Conservation (phyloP, 2,888 invertebrate genomes). For the Cepaea hortensis region DNA sequence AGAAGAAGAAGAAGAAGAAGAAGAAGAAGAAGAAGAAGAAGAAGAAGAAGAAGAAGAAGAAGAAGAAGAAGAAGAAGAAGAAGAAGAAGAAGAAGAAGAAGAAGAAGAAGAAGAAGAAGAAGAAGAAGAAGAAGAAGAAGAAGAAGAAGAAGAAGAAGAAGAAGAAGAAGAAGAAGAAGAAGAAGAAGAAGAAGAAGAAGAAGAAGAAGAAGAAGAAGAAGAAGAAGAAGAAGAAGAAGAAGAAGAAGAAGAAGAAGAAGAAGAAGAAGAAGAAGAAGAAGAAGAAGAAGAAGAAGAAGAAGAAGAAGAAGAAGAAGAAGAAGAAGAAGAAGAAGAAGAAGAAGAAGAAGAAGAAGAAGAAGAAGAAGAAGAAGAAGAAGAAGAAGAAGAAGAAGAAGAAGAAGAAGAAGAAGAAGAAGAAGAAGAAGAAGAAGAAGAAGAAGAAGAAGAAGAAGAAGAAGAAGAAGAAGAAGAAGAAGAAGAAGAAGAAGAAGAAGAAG, state of each 20-base stretch:
- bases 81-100: no score
- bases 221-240: no score
- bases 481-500: background rate
- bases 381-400: background rate
- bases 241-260: background rate
- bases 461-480: no score
- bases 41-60: background rate
- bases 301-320: background rate
- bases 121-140: background rate
- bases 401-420: no score
- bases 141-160: no score
- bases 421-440: background rate
- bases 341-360: no score
- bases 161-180: background rate
- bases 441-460: background rate
- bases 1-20: background rate
- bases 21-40: no score
- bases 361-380: background rate
- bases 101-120: background rate
- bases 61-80: background rate
- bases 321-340: background rate
- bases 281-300: no score
- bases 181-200: background rate
- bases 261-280: background rate
- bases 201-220: background rate